phyloP scores from a whole-genome alignment of 1,140 invertebrate genomes.

The Linepithema humile region DNA sequence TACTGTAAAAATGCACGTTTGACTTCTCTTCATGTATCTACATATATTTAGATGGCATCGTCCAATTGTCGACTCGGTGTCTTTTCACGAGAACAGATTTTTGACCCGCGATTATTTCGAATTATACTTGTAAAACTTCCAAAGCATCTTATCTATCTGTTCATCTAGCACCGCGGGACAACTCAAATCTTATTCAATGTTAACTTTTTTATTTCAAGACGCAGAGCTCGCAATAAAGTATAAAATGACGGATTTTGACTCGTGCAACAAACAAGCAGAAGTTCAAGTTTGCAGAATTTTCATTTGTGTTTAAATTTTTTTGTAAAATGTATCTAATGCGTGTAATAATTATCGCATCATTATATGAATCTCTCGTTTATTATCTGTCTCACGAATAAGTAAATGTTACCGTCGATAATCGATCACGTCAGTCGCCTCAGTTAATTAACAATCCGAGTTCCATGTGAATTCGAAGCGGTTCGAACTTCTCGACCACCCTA shows the following conservation, averaged over 20 bases:
- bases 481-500: neutral
- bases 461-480: neutral
- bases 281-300: neutral
- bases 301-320: too few species aligned
- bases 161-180: neutral
- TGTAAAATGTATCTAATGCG: too few species aligned
- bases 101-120: neutral
- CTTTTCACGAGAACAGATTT: slow-evolving; percentile 7
- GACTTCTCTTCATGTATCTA: neutral
- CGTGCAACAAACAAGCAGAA: neutral
- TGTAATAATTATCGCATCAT: neutral
- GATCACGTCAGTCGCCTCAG: neutral
- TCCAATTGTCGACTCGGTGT: neutral
- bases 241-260: neutral
- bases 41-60: slow-evolving; percentile 34
- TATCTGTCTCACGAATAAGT: neutral
- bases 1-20: slow-evolving; percentile 24
- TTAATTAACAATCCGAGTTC: neutral
- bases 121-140: slow-evolving; percentile 22
- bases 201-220: neutral
- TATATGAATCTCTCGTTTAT: neutral
- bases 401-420: neutral
- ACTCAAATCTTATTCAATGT: neutral
- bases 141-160: neutral
- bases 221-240: neutral